Base-by-base conservation (phyloP, 2,888 invertebrate species). In the Eudasyphora cyanicolor region DNA sequence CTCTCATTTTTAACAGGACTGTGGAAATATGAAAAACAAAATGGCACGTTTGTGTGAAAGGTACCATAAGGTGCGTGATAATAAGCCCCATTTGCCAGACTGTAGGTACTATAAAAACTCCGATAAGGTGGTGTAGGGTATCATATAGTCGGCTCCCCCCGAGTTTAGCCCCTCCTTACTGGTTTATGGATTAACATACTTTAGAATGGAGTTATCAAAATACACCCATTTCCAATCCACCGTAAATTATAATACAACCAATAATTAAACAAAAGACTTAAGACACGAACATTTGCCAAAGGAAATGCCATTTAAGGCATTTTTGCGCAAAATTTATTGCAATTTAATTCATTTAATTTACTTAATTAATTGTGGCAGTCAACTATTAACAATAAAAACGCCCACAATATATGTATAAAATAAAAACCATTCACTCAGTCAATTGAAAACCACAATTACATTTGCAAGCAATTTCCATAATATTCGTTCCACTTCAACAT, bases 211-310 rank as follows among this genome's bases (percentile, higher is more conserved):
- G n/a, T n/a, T n/a, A n/a, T n/a, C n/a, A n/a, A n/a, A n/a, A n/a
- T n/a, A n/a, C n/a, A n/a, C n/a, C n/a, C n/a, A n/a, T n/a, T n/a
- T n/a, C n/a, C n/a, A n/a, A n/a, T n/a, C n/a, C n/a, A n/a, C n/a
- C 54, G 3, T 21, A 54, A 7, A 54, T 1, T 21, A 21, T 10
- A 21, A 54, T n/a, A n/a, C 6, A 21, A 74, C 5, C n/a, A 0
- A 14, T 19, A 71, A 71, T 29, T 32, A 64, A 67, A 38, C 67
- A 42, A 67, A 67, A 67, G 38, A 38, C 38, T 42, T 67, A 67
- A 42, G 67, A 21, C 21, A 38, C 64, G 19, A 67, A 67, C 67
- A 2, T 57, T 3, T 54, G 24, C 2, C 12, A 62, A 38, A 21
- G 24, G 8, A 67, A 21, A 38, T 67, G 42, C n/a, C 49, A 19